Evolutionary conservation across 2,888 invertebrate genomes (phyloP).

Genomic region (Kuschelorhynchus macadamiae): DNA sequence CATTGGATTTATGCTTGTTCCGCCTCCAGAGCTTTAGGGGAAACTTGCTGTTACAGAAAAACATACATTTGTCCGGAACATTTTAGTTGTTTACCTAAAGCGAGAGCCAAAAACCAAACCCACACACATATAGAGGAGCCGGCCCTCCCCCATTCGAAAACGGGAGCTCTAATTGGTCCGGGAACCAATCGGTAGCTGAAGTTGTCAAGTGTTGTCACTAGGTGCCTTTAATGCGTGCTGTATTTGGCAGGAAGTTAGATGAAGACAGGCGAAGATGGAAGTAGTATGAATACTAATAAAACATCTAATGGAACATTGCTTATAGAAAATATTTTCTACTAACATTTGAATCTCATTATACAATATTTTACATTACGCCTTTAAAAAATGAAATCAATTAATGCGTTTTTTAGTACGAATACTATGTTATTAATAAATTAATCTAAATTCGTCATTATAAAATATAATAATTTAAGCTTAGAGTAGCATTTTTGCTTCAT

Average conservation of each 20-base stretch:
- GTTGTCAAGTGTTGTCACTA: slow-evolving; percentile 10
- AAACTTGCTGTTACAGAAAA: slow-evolving; percentile 44
- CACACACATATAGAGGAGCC: slow-evolving; percentile 1
- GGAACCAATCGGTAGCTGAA: slow-evolving; percentile 13
- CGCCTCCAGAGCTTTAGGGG: slow-evolving; percentile 29
- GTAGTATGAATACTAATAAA: slow-evolving; percentile 2
- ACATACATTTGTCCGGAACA: slow-evolving; percentile 29
- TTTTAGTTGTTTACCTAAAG: slow-evolving; percentile 21
- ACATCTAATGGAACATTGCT: not conserved
- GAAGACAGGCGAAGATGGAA: not conserved
- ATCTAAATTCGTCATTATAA: too few species aligned
- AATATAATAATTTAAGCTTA: too few species aligned
- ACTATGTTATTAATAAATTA: too few species aligned
- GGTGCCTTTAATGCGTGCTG: slow-evolving; percentile 18
- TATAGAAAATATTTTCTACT: slow-evolving; percentile 16
- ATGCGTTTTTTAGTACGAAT: too few species aligned
- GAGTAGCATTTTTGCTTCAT: not conserved
- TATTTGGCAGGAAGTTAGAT: slow-evolving; percentile 5
- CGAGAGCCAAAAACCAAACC: slow-evolving; percentile 17
- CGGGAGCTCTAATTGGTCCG: slow-evolving; percentile 4
- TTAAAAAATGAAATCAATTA: too few species aligned
- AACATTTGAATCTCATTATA: too few species aligned
- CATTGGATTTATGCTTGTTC: slow-evolving; percentile 34
- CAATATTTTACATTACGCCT: too few species aligned
- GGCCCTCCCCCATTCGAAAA: not conserved